Evolutionary conservation across 1,140 invertebrate genomes (phyloP), one percentile per base, ranked within the genome.

Genomic region (Cardiocondyla obscurior): DNA sequence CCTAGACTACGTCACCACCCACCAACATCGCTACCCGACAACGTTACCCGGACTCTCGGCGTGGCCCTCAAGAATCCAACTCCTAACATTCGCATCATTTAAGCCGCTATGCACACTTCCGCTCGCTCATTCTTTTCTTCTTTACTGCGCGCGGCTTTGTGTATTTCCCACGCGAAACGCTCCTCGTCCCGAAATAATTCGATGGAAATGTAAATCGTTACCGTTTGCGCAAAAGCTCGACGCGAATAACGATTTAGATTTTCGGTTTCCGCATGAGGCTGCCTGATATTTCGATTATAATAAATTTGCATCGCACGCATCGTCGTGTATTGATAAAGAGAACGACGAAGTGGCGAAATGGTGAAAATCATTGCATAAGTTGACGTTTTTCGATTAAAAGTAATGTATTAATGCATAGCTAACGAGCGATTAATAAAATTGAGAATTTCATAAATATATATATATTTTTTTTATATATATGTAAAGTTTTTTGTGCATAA

Each of bases 11-110:
- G 49, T 83, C 83, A 84, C 58, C 87, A 86, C 88, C 82, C 88
- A 73, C 81, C 55, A 82, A 46, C 76, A 33, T 46, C 70, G 42
- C 62, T 79, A 81, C 84, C 74, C 25, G 44, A 42, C 51, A 8
- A 36, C 33, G 46, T 79, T 79, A 69, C 74, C 74, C 46, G 51
- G 30, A 72, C 62, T 85, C 81, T 73, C 69, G 51, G 51, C 84
- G 49, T 67, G 82, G 72, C 67, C 62, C 58, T 62, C 81, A 76
- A 76, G 81, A 85, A 87, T 83, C 81, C 82, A 76, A 83, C 88
- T 64, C 85, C 81, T 82, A 86, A 90, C 90, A 74, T 87, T 84
- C 89, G 87, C 87, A 84, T 90, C 90, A 89, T 91, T 92, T 90
- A 88, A 90, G 90, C 91, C 44, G 74, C 74, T 79, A 69, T 79